Evolutionary conservation across 2,888 invertebrate genomes (phyloP).

Genomic region (Campopleginae sp.): DNA sequence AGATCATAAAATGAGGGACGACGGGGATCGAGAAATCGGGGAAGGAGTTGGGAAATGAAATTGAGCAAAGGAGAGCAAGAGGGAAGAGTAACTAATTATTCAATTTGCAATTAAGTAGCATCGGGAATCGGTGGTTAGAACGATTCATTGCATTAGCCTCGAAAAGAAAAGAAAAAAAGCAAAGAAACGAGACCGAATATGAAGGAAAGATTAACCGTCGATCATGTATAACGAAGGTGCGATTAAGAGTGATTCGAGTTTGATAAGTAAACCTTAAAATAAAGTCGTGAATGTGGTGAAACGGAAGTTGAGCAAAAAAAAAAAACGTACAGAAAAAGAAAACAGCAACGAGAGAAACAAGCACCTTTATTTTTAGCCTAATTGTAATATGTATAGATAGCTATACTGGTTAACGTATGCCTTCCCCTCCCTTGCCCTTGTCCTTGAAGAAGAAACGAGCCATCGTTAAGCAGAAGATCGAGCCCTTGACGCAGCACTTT

Average conservation of each 20-base stretch:
- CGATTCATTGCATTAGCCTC: slow-evolving; percentile 73
- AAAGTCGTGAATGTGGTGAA: slow-evolving; percentile 67
- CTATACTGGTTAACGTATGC: slow-evolving; percentile 61
- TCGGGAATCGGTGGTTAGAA: slow-evolving; percentile 65
- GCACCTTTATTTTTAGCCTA: slow-evolving; percentile 78
- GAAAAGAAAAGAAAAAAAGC: slow-evolving; percentile 29
- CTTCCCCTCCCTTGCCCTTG: slow-evolving; percentile 15
- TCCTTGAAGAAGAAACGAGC: slow-evolving; percentile 23
- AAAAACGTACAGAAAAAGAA: slow-evolving; percentile 39
- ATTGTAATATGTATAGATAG: slow-evolving; percentile 78
- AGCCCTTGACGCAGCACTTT: slow-evolving; percentile 8
- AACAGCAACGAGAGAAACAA: slow-evolving; percentile 64
- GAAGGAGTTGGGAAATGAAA: slow-evolving; percentile 11
- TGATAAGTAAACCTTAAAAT: slow-evolving; percentile 72
- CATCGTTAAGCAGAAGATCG: background rate
- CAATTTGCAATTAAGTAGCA: slow-evolving; percentile 70
- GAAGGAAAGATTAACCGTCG: slow-evolving; percentile 52
- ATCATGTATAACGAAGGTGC: slow-evolving; percentile 70
- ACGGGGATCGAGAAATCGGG: slow-evolving; percentile 37
- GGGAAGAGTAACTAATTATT: slow-evolving; percentile 73
- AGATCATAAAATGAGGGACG: slow-evolving; percentile 23
- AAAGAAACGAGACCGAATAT: slow-evolving; percentile 5
- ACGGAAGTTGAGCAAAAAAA: slow-evolving; percentile 44
- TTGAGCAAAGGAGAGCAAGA: background rate
- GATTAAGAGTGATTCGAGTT: slow-evolving; percentile 74